A percentile compares a stretch with the other conserved stretches of the same genome.
phyloP scores from a whole-genome alignment of 2,797 vertebrate genomes.

The Avahi laniger region DNA sequence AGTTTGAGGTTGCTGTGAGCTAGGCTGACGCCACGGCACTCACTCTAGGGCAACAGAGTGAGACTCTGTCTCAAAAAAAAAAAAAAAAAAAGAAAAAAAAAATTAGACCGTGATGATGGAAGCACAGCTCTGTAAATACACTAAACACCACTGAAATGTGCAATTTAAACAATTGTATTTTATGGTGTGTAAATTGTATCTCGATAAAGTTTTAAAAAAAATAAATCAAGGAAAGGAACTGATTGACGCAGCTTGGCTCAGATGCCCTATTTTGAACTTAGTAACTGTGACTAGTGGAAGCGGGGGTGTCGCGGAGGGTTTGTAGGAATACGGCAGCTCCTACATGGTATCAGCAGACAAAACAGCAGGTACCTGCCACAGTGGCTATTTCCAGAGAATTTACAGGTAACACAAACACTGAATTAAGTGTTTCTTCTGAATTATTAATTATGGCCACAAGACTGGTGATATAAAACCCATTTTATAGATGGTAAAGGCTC shows the following conservation, averaged over 20 bases:
- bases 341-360: neutral
- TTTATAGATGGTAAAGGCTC: neutral
- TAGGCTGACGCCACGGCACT: too few species aligned
- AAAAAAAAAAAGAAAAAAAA: too few species aligned
- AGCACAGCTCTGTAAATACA: neutral
- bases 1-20: too few species aligned
- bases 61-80: too few species aligned
- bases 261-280: neutral
- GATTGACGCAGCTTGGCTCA: neutral
- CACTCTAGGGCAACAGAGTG: too few species aligned
- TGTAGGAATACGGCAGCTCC: neutral
- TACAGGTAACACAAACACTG: neutral
- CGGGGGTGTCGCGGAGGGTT: too few species aligned
- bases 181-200: neutral
- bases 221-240: neutral
- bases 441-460: neutral
- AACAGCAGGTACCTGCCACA: neutral
- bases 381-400: neutral
- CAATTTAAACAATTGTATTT: neutral
- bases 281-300: neutral
- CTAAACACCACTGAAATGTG: neutral
- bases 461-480: neutral
- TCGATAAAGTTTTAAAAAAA: neutral
- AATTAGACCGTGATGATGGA: neutral
- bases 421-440: neutral